A percentile compares a stretch with the other conserved stretches of the same genome.
Evolutionary conservation across 2,888 invertebrate genomes (phyloP).

Genomic region (Ectemnius continuus): DNA sequence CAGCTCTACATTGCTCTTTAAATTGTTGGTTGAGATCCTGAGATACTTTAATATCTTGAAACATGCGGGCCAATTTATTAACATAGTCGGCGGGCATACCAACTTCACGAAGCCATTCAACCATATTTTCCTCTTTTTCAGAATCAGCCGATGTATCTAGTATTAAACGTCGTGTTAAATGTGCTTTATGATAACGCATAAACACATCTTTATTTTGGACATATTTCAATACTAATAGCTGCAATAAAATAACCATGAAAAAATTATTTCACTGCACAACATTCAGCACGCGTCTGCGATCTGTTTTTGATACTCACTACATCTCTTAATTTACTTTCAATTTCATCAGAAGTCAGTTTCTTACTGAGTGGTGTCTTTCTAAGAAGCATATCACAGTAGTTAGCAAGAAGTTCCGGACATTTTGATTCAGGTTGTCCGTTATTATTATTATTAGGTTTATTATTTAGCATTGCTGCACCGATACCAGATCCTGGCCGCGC

Average conservation of each 20-base stretch:
- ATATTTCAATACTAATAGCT: constrained; percentile 96
- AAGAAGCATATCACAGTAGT: constrained; percentile 99
- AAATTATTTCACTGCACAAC: no score
- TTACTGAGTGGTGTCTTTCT: constrained; percentile 97
- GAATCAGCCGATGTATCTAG: constrained; percentile 99
- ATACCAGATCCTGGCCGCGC: constrained; percentile 71
- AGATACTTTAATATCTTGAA: constrained; percentile 97
- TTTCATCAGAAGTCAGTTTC: constrained; percentile 96
- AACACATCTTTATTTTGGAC: constrained; percentile 99
- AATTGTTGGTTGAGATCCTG: constrained; percentile 98
- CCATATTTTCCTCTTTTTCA: constrained; percentile 99
- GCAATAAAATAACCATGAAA: constrained; percentile 55
- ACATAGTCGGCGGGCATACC: constrained; percentile 99
- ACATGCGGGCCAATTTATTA: constrained; percentile 98
- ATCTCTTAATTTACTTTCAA: constrained; percentile 94
- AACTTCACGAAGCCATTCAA: constrained; percentile 97
- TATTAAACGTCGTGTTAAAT: constrained; percentile 96
- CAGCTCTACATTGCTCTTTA: constrained; percentile 85
- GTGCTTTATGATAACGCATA: constrained; percentile 99
- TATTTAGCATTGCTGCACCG: constrained; percentile 81
- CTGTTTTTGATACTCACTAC: constrained; percentile 82
- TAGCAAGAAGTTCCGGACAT: constrained; percentile 98
- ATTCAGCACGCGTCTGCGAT: not conserved
- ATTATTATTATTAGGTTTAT: constrained; percentile 72
- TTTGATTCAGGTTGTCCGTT: constrained; percentile 91